phyloP scores from a whole-genome alignment of 2,113 vertebrate species.

The Origma solitaria region DNA sequence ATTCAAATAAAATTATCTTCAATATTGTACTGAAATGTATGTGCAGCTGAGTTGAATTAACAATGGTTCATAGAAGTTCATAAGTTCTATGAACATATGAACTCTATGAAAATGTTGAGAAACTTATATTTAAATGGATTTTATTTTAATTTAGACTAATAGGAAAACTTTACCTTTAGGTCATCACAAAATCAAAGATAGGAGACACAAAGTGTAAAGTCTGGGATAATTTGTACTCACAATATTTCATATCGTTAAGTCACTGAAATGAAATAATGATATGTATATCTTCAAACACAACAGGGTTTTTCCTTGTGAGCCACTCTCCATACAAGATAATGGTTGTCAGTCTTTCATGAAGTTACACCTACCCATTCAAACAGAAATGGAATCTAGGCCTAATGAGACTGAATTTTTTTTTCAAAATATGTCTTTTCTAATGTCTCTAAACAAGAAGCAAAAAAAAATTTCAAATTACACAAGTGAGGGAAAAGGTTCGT shows the following conservation, averaged over 20 bases:
- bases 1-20: not conserved
- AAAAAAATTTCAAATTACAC: not conserved
- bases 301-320: accelerated
- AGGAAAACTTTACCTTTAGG: not conserved
- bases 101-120: not conserved
- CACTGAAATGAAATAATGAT: not conserved
- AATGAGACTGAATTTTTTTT: not conserved
- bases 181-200: not conserved
- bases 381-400: not conserved
- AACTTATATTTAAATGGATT: not conserved
- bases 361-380: not conserved
- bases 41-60: not conserved
- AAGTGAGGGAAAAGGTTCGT: not conserved
- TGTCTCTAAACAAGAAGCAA: not conserved
- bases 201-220: not conserved
- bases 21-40: not conserved
- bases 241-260: not conserved
- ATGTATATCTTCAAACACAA: not conserved
- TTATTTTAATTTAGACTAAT: not conserved
- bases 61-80: not conserved
- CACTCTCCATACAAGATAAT: not conserved
- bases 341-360: not conserved
- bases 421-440: too few species aligned
- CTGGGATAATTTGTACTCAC: not conserved
- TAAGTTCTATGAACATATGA: too few species aligned